Evolutionary conservation across 2,113 vertebrate genomes (phyloP), one percentile per base, ranked within the genome.

Genomic region (Anser cygnoides): DNA sequence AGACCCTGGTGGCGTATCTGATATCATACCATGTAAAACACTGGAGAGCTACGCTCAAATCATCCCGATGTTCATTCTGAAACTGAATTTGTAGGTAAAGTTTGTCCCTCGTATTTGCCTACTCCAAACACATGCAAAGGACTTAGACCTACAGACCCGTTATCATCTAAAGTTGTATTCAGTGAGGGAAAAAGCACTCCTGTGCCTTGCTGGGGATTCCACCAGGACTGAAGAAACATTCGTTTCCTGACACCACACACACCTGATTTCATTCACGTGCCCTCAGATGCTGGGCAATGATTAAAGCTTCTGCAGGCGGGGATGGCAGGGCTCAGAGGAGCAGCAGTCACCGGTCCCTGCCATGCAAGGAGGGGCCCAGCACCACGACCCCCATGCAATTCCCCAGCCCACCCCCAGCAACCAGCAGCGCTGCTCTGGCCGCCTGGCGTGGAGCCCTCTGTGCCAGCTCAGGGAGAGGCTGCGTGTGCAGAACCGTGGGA

Each of bases 401-500:
- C 39, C 33, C 44, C 50, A 8, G 31, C 17, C 13, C 0, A 1
- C 25, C 35, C 39, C n/a, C 9, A 1, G 17, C 33, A 3, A 33
- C 20, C 87, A 11, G 58, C 61, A 71, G 72, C 54, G 18, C 44
- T 37, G 57, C n/a, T 39, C 63, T 0, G 0, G 14, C 49, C 39
- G 41, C 57, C 67, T 5, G 21, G n/a, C 57, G 19, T 50, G 66
- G 85, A 73, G 1, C 46, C 76, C 67, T 72, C 58, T 6, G 6
- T 13, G 28, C 9, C 41, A 58, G 4, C 9, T n/a, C 33, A 43
- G 65, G 83, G n/a, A 76, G 39, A 17, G 68, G 62, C 41, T 43
- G 33, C 1, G 14, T 1, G 2, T 65, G 28, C 4, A 16, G 44
- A 10, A 67, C 58, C 0, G 1, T 25, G 23, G 41, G 4, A 65